Evolutionary conservation across 2,888 invertebrate species (phyloP).

Genomic region (Tholera decimalis): DNA sequence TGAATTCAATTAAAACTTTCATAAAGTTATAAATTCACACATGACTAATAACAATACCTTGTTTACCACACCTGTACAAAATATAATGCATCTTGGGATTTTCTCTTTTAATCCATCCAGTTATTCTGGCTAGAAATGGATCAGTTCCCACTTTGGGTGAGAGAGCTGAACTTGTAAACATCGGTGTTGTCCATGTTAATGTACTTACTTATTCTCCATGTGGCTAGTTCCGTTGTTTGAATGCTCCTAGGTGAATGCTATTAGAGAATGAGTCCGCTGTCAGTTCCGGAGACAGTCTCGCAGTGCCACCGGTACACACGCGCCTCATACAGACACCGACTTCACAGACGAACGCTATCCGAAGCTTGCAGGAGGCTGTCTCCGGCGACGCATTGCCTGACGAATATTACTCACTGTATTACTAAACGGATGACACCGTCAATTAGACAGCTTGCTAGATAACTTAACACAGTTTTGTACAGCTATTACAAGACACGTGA

Average conservation of each 20-base stretch:
- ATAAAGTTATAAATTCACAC: slow-evolving; percentile 44
- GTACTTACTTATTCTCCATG: slow-evolving; percentile 80
- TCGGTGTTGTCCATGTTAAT: slow-evolving; percentile 88
- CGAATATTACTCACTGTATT: slow-evolving; percentile 68
- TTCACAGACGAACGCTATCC: slow-evolving; percentile 34
- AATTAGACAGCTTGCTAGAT: slow-evolving; percentile 84
- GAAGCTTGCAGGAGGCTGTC: slow-evolving; percentile 74
- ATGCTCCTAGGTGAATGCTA: slow-evolving; percentile 90
- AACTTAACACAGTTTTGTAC: slow-evolving; percentile 72
- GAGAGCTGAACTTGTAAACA: slow-evolving; percentile 89
- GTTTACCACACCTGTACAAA: slow-evolving; percentile 66
- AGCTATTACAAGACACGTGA: slow-evolving; percentile 68
- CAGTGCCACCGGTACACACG: slow-evolving; percentile 31
- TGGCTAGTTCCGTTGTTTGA: slow-evolving; percentile 88
- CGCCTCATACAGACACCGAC: slow-evolving; percentile 33
- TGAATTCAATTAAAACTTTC: slow-evolving; percentile 26
- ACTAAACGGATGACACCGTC: slow-evolving; percentile 76
- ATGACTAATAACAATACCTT: slow-evolving; percentile 53
- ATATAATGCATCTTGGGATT: slow-evolving; percentile 87
- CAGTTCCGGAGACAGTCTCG: slow-evolving; percentile 84
- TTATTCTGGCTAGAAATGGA: slow-evolving; percentile 93
- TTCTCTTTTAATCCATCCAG: slow-evolving; percentile 90
- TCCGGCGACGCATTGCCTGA: slow-evolving; percentile 82
- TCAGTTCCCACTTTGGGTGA: slow-evolving; percentile 93
- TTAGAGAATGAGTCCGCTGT: slow-evolving; percentile 86